Conservation (phyloP, 2,113 vertebrate species). For the Meriones unguiculatus region DNA sequence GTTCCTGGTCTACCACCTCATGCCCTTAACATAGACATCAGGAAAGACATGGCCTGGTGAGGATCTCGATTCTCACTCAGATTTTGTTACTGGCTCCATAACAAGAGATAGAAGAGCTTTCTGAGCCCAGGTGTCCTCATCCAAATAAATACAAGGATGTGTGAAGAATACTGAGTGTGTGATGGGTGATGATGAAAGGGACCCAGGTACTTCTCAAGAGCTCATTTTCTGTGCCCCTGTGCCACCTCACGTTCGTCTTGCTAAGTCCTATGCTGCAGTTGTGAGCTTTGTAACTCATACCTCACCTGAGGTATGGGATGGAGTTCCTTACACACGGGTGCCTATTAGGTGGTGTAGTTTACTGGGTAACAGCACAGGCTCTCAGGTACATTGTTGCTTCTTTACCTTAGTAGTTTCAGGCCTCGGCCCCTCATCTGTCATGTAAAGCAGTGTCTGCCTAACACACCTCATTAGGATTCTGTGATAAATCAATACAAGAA, state of each 20-base stretch:
- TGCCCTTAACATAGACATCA: background rate
- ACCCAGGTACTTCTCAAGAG: background rate
- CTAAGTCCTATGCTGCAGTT: background rate
- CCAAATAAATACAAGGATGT: background rate
- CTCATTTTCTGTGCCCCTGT: background rate
- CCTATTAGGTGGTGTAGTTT: background rate
- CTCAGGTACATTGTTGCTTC: background rate
- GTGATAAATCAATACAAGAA: background rate
- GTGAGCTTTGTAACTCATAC: background rate
- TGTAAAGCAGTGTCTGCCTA: background rate
- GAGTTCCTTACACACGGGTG: background rate
- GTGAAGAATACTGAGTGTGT: background rate
- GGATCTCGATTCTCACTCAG: background rate
- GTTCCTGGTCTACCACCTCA: background rate
- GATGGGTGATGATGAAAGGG: background rate
- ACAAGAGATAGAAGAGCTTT: background rate
- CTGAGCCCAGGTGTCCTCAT: constrained; percentile 19
- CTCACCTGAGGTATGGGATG: background rate
- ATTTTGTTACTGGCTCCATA: constrained; percentile 17
- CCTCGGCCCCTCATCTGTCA: background rate
- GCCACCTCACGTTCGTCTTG: background rate
- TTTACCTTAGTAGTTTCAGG: background rate
- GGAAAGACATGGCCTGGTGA: background rate
- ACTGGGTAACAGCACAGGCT: background rate
- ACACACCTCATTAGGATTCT: background rate